Conservation (phyloP, 2,888 invertebrate genomes). For the Stenolophus ochropezus region DNA sequence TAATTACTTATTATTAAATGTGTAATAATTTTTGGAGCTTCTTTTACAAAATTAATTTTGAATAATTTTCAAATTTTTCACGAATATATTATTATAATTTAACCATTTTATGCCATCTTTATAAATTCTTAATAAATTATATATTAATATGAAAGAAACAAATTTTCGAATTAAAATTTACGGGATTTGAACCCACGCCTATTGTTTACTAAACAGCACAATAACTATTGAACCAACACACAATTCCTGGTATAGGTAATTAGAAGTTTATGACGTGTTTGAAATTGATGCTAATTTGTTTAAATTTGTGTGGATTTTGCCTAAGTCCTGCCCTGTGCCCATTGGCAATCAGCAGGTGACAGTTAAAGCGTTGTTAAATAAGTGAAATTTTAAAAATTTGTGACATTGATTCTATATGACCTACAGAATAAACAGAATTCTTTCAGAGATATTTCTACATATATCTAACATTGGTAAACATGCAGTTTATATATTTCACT, state of each 20-base stretch:
- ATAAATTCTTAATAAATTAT: too few species aligned
- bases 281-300: background rate
- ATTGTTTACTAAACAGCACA: too few species aligned
- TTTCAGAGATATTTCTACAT: conserved; percentile 28
- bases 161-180: too few species aligned
- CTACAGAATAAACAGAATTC: conserved; percentile 39
- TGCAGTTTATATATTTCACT: background rate
- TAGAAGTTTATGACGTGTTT: background rate
- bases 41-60: background rate
- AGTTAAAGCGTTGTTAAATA: conserved; percentile 26
- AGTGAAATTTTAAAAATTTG: conserved; percentile 32
- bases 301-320: background rate
- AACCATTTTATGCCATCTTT: background rate
- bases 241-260: too few species aligned
- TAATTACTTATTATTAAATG: background rate
- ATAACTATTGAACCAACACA: too few species aligned
- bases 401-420: conserved; percentile 39
- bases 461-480: conserved; percentile 13
- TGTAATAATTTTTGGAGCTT: background rate
- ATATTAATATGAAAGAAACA: too few species aligned
- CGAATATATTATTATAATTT: background rate
- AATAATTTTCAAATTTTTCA: background rate
- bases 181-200: too few species aligned
- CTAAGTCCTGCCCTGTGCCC: background rate
- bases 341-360: conserved; percentile 24